phyloP scores from a whole-genome alignment of 2,888 invertebrate species.

The Lepidochrysops patricia region DNA sequence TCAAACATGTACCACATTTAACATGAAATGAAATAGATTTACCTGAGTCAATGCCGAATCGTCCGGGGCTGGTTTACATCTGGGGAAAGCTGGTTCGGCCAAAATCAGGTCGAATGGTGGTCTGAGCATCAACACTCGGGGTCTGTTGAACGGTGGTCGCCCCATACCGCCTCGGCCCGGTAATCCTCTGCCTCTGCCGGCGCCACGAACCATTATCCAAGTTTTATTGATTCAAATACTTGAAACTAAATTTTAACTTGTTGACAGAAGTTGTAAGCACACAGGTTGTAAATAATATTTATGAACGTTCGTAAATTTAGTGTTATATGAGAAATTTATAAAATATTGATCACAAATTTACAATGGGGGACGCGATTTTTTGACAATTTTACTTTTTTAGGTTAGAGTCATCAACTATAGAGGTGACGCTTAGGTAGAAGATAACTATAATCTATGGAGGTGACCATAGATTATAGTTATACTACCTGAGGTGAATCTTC shows the following conservation, averaged over 20 bases:
- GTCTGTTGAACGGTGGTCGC: slow-evolving; percentile 61
- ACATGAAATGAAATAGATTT: neutral
- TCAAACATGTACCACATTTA: neutral
- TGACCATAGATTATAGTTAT: too few species aligned
- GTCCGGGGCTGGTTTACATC: slow-evolving; percentile 85
- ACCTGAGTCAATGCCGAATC: slow-evolving; percentile 89
- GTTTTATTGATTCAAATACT: neutral
- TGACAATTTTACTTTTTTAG: neutral
- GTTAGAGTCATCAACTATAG: neutral
- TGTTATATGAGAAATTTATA: neutral
- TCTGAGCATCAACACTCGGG: slow-evolving; percentile 66
- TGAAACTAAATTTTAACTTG: neutral
- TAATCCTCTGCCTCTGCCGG: slow-evolving; percentile 79
- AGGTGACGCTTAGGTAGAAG: too few species aligned
- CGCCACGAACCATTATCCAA: slow-evolving; percentile 80
- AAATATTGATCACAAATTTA: neutral
- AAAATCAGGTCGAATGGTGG: slow-evolving; percentile 91
- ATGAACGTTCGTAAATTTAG: neutral
- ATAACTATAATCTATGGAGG: too few species aligned
- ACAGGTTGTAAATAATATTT: too few species aligned
- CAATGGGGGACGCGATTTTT: slow-evolving; percentile 4
- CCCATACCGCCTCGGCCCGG: slow-evolving; percentile 77
- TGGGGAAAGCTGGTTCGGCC: slow-evolving; percentile 92
- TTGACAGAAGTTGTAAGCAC: neutral
- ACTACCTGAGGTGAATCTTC: too few species aligned